These are phyloP conservation scores for Zelleria hepariella DNA, from an alignment of 2,888 invertebrate species.

Conservation along the genomic window DNA sequence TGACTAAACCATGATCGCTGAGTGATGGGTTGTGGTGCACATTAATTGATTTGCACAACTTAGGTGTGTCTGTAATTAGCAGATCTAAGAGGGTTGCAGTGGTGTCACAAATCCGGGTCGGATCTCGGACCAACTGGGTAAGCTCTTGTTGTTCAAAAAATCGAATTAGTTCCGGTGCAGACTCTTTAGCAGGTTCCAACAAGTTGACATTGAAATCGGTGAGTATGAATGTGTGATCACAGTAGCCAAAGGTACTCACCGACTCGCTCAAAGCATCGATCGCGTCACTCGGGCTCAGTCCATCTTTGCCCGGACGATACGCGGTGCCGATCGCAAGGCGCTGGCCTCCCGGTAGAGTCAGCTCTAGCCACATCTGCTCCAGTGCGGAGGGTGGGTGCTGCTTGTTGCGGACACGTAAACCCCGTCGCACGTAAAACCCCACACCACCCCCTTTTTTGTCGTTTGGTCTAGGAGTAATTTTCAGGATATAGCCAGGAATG, in stretches of 20 bases:
- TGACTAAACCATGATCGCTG: neutral
- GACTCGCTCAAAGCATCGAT: conserved; percentile 2
- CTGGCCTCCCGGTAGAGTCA: neutral
- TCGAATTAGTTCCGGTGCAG: neutral
- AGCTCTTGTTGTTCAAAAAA: neutral
- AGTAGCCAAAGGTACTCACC: neutral
- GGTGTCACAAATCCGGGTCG: neutral
- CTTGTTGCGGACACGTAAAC: neutral
- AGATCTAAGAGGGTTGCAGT: neutral
- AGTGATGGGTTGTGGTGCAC: neutral
- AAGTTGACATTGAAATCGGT: neutral
- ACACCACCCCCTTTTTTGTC: neutral
- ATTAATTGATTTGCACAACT: neutral
- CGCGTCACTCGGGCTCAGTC: neutral
- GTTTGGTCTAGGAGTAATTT: neutral
- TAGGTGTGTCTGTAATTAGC: neutral
- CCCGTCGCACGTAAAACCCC: neutral
- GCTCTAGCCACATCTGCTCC: neutral
- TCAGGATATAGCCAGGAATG: neutral
- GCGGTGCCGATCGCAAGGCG: neutral
- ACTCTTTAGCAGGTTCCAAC: neutral
- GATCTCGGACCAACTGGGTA: neutral
- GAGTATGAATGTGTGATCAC: neutral
- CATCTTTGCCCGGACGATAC: neutral
- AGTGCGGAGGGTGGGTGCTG: neutral